Evolutionary conservation across 35 echinoderm and acorn worm species (phyloP).

Genomic region (Hemicentrotus pulcherrimus): DNA sequence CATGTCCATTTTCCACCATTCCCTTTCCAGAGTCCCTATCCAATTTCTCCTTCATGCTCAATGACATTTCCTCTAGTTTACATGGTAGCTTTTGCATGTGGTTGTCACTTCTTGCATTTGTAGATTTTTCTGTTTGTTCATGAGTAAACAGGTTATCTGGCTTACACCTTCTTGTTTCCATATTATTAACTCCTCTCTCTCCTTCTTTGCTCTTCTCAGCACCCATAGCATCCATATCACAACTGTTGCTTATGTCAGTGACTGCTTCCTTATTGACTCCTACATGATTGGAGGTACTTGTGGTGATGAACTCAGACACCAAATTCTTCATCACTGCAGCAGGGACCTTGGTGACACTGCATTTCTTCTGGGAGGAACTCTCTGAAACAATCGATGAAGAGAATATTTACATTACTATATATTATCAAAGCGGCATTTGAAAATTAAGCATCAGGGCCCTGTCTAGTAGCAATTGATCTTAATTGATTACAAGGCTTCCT

Average conservation of each 20-base stretch:
- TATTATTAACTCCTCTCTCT: neutral
- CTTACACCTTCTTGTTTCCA: neutral
- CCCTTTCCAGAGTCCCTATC: neutral
- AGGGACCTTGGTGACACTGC: slow-evolving; percentile 22
- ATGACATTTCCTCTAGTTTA: neutral
- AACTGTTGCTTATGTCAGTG: neutral
- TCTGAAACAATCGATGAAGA: neutral
- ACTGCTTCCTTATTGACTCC: neutral
- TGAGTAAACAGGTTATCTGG: neutral
- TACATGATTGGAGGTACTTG: neutral
- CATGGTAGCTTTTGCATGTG: neutral
- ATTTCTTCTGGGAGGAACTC: neutral
- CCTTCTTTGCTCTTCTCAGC: neutral
- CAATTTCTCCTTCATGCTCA: neutral
- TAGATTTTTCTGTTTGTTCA: neutral
- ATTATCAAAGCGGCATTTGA: no score
- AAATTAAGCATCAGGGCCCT: no score
- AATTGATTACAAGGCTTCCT: no score
- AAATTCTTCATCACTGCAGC: slow-evolving; percentile 22
- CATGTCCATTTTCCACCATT: neutral
- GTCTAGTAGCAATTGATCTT: no score
- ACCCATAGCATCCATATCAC: neutral
- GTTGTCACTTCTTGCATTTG: neutral
- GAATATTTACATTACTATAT: neutral
- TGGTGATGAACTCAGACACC: slow-evolving; percentile 3